phyloP scores from a whole-genome alignment of 92 coral and sea anemone genomes.

The Blastomussa wellsi region DNA sequence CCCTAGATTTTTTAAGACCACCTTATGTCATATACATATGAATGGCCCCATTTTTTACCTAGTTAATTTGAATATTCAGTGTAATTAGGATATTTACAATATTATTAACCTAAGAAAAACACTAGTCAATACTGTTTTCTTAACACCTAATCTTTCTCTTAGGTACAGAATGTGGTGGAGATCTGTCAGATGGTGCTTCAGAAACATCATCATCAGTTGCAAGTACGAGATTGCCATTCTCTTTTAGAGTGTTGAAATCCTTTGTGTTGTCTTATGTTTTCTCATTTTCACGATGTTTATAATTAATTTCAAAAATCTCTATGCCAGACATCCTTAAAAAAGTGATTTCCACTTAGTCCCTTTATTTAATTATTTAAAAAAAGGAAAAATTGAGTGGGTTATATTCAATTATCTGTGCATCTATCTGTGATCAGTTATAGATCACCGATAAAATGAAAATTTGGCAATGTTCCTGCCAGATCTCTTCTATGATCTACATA shows the following conservation, averaged over 20 bases:
- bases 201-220: constrained; percentile 16
- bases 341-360: no score
- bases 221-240: constrained; percentile 7
- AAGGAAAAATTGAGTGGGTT: neutral
- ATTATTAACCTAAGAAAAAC: neutral
- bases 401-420: neutral
- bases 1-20: no score
- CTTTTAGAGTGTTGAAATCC: constrained; percentile 13
- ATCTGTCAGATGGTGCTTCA: constrained; percentile 6
- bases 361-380: no score
- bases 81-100: neutral
- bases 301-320: no score
- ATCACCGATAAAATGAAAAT: neutral
- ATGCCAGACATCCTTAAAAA: no score
- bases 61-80: no score
- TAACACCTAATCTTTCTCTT: neutral
- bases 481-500: constrained; percentile 14
- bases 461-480: constrained; percentile 12
- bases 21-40: no score
- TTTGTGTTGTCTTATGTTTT: constrained; percentile 13
- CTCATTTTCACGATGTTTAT: neutral
- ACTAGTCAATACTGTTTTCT: constrained; percentile 3
- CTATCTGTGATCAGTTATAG: neutral
- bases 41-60: no score
- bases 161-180: constrained; percentile 13